Evolutionary conservation across 2,888 invertebrate genomes (phyloP).

Genomic region (Neuroscelio doddi): DNA sequence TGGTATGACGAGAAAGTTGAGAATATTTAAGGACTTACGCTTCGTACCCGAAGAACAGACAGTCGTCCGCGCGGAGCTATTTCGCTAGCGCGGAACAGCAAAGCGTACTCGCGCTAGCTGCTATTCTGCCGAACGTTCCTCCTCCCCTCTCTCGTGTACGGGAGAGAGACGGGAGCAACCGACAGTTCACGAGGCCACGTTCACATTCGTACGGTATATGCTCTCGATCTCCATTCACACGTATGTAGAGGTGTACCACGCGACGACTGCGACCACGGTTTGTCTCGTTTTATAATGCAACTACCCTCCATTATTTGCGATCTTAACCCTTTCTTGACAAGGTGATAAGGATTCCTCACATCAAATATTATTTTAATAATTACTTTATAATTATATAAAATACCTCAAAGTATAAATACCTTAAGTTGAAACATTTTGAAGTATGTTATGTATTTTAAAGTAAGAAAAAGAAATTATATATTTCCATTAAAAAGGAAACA

Average conservation of each 20-base stretch:
- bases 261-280: constrained; percentile 1
- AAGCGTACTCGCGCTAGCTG: constrained; percentile 64
- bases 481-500: no score
- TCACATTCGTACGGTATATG: constrained; percentile 41
- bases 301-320: no score
- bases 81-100: constrained; percentile 70
- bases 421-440: no score
- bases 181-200: constrained; percentile 47
- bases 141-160: constrained; percentile 59
- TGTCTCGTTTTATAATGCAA: constrained; percentile 15
- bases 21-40: constrained; percentile 60
- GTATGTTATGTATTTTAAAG: no score
- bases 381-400: no score
- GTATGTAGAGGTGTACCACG: constrained; percentile 8
- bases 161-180: constrained; percentile 43
- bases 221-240: constrained; percentile 40
- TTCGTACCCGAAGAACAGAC: constrained; percentile 68
- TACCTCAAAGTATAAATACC: no score
- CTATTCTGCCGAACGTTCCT: constrained; percentile 69
- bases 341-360: no score
- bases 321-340: no score
- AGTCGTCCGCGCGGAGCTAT: constrained; percentile 68
- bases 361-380: no score
- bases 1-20: not conserved
- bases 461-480: no score